Evolutionary conservation across 2,888 invertebrate species (phyloP).

Genomic region (Listrodromus nycthemerus): DNA sequence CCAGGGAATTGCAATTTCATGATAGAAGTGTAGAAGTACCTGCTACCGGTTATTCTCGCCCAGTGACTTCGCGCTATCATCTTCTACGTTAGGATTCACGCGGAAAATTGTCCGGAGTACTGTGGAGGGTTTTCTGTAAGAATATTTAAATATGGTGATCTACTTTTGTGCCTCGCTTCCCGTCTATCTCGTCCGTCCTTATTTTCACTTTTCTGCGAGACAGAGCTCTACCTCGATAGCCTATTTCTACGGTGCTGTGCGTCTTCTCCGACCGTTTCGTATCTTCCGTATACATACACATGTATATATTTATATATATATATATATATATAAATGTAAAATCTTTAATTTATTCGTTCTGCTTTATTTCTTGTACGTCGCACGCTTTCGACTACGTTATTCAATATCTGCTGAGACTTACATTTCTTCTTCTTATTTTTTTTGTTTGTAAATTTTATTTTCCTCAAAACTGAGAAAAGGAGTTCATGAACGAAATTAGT

Average conservation of each 20-base stretch:
- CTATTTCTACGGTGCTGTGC: constrained; percentile 39
- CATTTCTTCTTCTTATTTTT: too few relatives aligned
- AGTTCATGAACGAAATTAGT: constrained; percentile 4
- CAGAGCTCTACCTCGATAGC: constrained; percentile 14
- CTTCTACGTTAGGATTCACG: constrained; percentile 23
- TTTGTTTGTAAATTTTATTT: too few relatives aligned
- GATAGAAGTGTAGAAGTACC: constrained; percentile 16
- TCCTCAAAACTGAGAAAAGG: constrained; percentile 15
- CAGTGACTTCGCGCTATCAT: constrained; percentile 42
- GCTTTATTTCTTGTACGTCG: constrained; percentile 60
- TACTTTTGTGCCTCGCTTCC: constrained; percentile 37
- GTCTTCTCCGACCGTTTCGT: constrained; percentile 45
- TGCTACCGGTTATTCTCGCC: not conserved
- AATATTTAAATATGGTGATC: constrained; percentile 45
- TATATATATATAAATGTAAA: not conserved
- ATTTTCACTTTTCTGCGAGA: constrained; percentile 30
- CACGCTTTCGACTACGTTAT: constrained; percentile 56
- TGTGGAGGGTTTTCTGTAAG: constrained; percentile 1
- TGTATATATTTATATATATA: constrained; percentile 10
- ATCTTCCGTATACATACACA: constrained; percentile 9
- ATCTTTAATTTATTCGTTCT: constrained; percentile 17
- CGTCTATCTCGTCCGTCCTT: constrained; percentile 26
- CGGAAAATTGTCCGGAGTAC: constrained; percentile 28
- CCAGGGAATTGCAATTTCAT: constrained; percentile 40
- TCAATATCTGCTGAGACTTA: constrained; percentile 30